Percentiles rank a stretch among this genome's conserved stretches.
These are phyloP conservation scores for Pyrocephalus nanus DNA, from an alignment of 2,797 vertebrate genomes.

Conservation along the genomic window DNA sequence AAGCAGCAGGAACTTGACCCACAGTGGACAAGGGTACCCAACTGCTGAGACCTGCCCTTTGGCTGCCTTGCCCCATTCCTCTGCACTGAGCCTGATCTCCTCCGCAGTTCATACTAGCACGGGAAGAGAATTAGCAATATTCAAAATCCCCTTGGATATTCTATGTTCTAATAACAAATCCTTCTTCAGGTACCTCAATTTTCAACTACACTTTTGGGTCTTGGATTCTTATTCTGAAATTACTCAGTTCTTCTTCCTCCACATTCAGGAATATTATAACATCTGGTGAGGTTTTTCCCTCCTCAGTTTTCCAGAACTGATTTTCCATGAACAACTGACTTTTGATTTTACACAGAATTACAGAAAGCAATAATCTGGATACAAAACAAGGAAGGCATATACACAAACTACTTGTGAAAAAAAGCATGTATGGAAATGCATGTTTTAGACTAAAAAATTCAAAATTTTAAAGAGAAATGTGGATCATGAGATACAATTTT, in stretches of 20 bases:
- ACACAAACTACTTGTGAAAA: neutral
- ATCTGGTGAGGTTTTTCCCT: neutral
- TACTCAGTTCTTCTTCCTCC: neutral
- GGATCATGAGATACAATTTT: neutral
- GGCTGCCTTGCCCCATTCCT: neutral
- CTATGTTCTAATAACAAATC: neutral
- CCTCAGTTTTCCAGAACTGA: neutral
- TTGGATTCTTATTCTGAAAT: neutral
- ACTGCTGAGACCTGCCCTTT: neutral
- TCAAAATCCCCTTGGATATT: neutral
- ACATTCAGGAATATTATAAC: neutral
- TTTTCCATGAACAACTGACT: neutral
- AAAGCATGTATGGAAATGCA: neutral
- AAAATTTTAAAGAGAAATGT: neutral
- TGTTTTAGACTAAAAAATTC: neutral
- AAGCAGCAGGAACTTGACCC: neutral
- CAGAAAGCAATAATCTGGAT: neutral
- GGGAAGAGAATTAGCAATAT: neutral
- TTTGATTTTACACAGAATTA: neutral
- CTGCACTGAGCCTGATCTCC: too few species aligned
- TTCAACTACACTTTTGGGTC: neutral
- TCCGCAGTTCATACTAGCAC: fast-evolving
- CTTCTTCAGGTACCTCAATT: neutral
- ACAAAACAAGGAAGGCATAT: neutral
- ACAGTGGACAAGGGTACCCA: neutral